Evolutionary conservation across 2,113 vertebrate genomes (phyloP).

Genomic region (Lepidothrix coronata): DNA sequence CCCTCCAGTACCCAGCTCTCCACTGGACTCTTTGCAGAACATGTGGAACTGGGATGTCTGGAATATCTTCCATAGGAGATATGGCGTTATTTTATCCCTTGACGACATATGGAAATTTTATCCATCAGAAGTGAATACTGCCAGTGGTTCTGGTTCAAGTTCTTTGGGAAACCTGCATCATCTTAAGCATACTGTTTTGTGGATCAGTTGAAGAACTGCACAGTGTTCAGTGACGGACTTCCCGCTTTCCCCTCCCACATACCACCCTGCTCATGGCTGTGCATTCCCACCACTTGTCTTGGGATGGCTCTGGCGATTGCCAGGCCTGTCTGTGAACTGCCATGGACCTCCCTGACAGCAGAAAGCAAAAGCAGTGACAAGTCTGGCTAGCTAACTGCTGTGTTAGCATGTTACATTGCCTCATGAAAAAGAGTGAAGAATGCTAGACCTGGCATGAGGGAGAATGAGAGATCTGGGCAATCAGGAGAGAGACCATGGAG

Average conservation of each 20-base stretch:
- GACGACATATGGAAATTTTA: neutral
- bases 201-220: neutral
- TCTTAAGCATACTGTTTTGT: rapidly evolving
- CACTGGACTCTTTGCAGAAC: neutral
- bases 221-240: neutral
- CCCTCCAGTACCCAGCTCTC: neutral
- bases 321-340: neutral
- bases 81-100: neutral
- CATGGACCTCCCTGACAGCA: neutral
- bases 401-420: neutral
- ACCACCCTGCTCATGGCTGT: neutral
- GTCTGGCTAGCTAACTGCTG: neutral
- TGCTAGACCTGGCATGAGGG: neutral
- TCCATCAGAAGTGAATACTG: neutral
- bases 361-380: neutral
- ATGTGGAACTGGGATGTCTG: neutral
- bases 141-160: neutral
- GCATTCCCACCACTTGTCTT: neutral
- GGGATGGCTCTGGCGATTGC: neutral
- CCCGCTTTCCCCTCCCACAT: neutral
- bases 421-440: neutral
- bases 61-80: neutral
- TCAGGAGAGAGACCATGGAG: neutral
- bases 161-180: neutral
- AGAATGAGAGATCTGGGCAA: neutral